Percentiles rank a stretch among this genome's conserved stretches.
These are phyloP conservation scores for Neelides folsomi DNA, from an alignment of 2,888 invertebrate species.

Conservation along the genomic window DNA sequence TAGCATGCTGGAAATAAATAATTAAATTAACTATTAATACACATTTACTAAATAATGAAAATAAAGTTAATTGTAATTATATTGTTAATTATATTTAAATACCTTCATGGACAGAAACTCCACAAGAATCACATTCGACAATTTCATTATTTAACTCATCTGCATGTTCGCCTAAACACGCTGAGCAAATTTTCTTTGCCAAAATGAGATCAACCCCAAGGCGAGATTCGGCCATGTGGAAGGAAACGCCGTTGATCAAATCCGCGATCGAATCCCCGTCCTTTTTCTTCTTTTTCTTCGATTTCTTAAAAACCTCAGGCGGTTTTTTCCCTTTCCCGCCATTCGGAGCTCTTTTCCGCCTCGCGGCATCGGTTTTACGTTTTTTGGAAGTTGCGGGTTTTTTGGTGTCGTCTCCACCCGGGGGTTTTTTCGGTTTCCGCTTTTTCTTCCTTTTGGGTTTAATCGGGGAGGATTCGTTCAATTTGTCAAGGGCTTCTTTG, in stretches of 20 bases:
- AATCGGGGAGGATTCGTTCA: conserved; percentile 14
- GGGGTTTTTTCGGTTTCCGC: no score
- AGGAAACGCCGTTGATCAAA: background rate
- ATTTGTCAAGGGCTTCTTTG: conserved; percentile 24
- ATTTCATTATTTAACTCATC: conserved; percentile 91
- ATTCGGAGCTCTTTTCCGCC: background rate
- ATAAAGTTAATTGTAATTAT: conserved; percentile 5
- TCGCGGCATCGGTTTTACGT: background rate
- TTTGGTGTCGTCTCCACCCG: no score
- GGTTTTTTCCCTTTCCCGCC: conserved; percentile 4
- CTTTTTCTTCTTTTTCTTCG: conserved; percentile 1
- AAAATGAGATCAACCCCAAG: background rate
- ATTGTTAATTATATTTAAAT: no score
- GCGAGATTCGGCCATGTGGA: background rate
- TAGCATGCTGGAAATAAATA: conserved; percentile 56
- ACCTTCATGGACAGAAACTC: conserved; percentile 92
- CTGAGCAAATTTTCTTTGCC: conserved; percentile 56
- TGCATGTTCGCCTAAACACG: conserved; percentile 71
- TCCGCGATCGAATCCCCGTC: background rate
- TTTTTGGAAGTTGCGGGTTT: conserved; percentile 6
- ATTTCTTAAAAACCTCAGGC: background rate
- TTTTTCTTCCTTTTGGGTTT: no score
- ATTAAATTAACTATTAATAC: background rate
- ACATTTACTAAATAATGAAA: conserved; percentile 1
- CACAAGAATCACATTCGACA: conserved; percentile 93